Evolutionary conservation across 2,113 vertebrate genomes (phyloP).

Genomic region (Saguinus imperator): DNA sequence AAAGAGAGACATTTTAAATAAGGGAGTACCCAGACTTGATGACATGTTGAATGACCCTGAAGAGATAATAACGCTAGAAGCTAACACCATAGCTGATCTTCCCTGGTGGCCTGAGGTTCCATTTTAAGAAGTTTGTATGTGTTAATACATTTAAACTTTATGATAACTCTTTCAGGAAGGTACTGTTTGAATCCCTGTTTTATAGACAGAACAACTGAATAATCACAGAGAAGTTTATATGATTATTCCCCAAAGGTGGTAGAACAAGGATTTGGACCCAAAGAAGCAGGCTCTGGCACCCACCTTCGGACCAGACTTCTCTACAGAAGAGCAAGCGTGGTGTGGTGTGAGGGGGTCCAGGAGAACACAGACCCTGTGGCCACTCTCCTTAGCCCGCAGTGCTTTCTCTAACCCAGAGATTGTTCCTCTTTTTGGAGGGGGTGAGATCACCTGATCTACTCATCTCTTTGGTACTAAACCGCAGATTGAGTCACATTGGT

Average conservation of each 20-base stretch:
- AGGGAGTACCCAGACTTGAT: neutral
- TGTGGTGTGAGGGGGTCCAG: fast-evolving
- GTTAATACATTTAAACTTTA: neutral
- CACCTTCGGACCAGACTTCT: neutral
- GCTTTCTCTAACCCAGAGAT: neutral
- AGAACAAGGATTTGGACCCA: neutral
- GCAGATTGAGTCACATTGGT: neutral
- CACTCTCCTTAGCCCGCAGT: neutral
- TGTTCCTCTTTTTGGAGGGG: neutral
- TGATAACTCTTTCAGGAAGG: neutral
- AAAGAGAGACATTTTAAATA: neutral
- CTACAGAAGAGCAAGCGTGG: neutral
- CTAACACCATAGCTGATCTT: neutral
- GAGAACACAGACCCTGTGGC: neutral
- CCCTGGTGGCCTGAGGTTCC: neutral
- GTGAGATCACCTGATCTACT: neutral
- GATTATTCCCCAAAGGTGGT: neutral
- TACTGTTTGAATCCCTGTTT: neutral
- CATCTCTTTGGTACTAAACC: neutral
- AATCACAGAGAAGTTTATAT: neutral
- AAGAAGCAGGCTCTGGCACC: neutral
- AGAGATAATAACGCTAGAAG: neutral
- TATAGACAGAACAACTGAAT: neutral
- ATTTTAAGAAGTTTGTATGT: neutral
- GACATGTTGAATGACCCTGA: neutral